Base-by-base conservation (phyloP, 2,113 vertebrate species). In the Garra rufa region DNA sequence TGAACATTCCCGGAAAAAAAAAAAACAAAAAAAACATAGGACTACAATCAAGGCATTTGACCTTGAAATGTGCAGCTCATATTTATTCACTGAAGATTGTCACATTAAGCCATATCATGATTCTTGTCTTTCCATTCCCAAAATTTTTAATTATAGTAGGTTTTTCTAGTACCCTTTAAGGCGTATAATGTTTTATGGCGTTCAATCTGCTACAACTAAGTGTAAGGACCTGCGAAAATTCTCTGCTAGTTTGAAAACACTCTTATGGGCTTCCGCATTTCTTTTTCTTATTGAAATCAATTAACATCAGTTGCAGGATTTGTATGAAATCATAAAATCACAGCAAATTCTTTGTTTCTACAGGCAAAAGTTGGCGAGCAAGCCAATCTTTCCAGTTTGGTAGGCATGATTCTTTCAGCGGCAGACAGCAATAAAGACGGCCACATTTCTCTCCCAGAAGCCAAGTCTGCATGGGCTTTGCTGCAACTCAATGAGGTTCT, bases 401-500 rank as follows among this genome's bases (percentile, higher is more conserved):
- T 97, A 43, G 95, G 94, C 74, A 94, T 97, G 83, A 95, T 98
- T 63, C 84, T 99, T 8, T 94, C 96, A 1, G 95, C 97, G 0
- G 97, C 97, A 10, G 98, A 99, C 76, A 94, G 95, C 86, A 97
- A 99, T 89, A 96, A 96, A 88, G 97, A 99, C 30, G 96, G 98
- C 0, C 96, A 96, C 71, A 96, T 99, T 87, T 98, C 98, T n/a
- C 91, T 99, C 86, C 96, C 97, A 2, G 98, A 99, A 91, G 97
- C 98, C 0, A 98, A 97, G 85, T 99, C 98, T 41, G 94, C 95
- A 0, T 99, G 98, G 98, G 98, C 98, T 3, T 95, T 99, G 83
- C 94, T 99, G 79, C 98, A 99, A 88, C 95, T 98, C 11, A 97
- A 99, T 30, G 98, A 99, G 50, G 98, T 99, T 92, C 93, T 99